A percentile compares a stretch with the other conserved stretches of the same genome.
Evolutionary conservation across 2,797 vertebrate species (phyloP).

Genomic region (Gallinago nigripennis): DNA sequence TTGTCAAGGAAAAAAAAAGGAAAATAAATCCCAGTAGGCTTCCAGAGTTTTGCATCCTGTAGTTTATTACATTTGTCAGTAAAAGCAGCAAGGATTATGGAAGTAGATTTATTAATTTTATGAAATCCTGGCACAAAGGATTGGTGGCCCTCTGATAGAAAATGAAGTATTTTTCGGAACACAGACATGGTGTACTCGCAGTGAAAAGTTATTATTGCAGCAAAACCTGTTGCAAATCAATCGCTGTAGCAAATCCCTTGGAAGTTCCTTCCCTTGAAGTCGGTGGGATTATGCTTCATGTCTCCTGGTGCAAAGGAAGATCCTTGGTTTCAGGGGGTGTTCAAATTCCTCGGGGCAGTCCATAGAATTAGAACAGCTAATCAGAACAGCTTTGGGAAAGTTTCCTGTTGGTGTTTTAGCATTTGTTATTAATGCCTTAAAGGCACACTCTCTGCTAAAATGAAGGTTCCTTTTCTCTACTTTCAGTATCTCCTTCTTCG

Average conservation of each 20-base stretch:
- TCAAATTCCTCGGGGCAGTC: not conserved
- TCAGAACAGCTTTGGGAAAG: not conserved
- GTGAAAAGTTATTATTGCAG: slow-evolving; percentile 45
- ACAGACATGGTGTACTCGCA: slow-evolving; percentile 42
- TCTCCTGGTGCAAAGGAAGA: slow-evolving; percentile 17
- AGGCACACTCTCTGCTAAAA: not conserved
- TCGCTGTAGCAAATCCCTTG: slow-evolving; percentile 7
- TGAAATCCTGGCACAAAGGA: slow-evolving; percentile 65
- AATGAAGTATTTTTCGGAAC: slow-evolving; percentile 53
- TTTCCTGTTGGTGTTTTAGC: slow-evolving; percentile 1
- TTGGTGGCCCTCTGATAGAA: slow-evolving; percentile 57
- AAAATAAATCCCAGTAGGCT: slow-evolving; percentile 63
- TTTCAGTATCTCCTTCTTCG: not conserved
- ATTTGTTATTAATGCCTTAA: slow-evolving; percentile 26
- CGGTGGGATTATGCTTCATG: slow-evolving; percentile 16
- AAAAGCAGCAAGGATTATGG: slow-evolving; percentile 72
- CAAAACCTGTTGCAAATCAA: slow-evolving; percentile 56
- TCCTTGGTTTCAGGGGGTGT: slow-evolving; percentile 1
- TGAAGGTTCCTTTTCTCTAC: not conserved
- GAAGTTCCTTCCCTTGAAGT: slow-evolving; percentile 30
- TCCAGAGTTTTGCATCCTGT: slow-evolving; percentile 72
- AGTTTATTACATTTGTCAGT: slow-evolving; percentile 78
- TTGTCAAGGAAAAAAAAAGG: slow-evolving; percentile 52
- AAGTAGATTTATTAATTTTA: slow-evolving; percentile 75
- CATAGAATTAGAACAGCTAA: slow-evolving; percentile 12